Base-by-base conservation (phyloP, 30 jellyfish, hydroid and myxozoan species). In the Sanderia malayensis region DNA sequence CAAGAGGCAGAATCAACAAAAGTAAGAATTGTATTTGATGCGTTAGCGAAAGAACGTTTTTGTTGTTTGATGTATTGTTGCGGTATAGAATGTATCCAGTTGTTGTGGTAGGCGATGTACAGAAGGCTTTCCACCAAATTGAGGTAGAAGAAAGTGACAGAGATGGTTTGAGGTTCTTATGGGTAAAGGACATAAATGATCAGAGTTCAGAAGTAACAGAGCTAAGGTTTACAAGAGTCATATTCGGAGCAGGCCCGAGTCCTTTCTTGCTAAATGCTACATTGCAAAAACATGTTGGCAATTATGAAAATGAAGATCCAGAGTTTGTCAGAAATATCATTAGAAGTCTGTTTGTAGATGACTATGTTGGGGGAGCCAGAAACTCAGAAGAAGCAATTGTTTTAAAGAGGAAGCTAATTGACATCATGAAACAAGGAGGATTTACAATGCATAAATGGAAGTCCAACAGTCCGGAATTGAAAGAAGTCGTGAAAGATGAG, bases 1-100 rank as follows among this genome's bases (percentile, higher is more conserved):
- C 23, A 59, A 11, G 86, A 58, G 29, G 55, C 62, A 58, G 44
- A 21, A 2, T 49, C 86, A 23, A 73, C 86, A 4, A 58, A 59
- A 27, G 71, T 58, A 2, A 83, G 80, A 8, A 32, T 73, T 2
- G 86, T 73, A 10, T 73, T 26, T 32, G 86, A 73, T 73, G 86
- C 86, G 6, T 18, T 25, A 8, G 85, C 83, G 18, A 59, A 70
- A 6, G 10, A 55, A 10, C 8, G 18, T 45, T 45, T 21, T 21
- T 70, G 60, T 7, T 70, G 13, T 70, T 44, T n/a, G 73, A 70
- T 24, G 28, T 70, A 17, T 23, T 70, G 19, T 33, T 66, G 64
- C 71, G 81, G 20, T 34, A 25, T 69, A 15, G 81, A 21, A 19
- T 24, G 19, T 6, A 69, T 9, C 20, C 58, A 15, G 32, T 75